Evolutionary conservation across 2,113 vertebrate genomes (phyloP).

Genomic region (Sterna hirundo): DNA sequence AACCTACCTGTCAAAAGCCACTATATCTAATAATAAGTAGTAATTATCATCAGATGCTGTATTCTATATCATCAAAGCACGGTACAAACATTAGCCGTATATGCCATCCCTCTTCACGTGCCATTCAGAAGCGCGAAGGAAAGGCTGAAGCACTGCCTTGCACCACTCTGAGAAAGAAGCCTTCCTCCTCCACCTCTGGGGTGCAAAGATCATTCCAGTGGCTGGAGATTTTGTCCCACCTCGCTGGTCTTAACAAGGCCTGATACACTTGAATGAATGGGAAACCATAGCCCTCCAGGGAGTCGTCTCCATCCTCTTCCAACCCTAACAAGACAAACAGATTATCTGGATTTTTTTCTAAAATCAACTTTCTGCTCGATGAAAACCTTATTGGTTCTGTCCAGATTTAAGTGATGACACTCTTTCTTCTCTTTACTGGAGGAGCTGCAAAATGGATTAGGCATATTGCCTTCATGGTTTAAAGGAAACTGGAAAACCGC

Average conservation of each 20-base stretch:
- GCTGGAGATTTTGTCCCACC: not conserved
- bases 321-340: not conserved
- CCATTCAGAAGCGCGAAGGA: not conserved
- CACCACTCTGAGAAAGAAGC: not conserved
- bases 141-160: not conserved
- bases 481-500: slow-evolving; percentile 17
- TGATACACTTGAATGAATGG: not conserved
- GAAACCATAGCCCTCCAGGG: not conserved
- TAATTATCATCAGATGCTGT: not conserved
- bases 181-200: not conserved
- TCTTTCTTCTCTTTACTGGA: slow-evolving; percentile 15
- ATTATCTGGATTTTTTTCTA: not conserved
- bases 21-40: not conserved
- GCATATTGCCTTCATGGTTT: slow-evolving; percentile 43
- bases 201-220: not conserved
- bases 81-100: not conserved
- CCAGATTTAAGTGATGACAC: slow-evolving; percentile 27
- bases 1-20: not conserved
- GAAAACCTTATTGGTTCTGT: slow-evolving; percentile 46
- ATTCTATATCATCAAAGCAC: not conserved
- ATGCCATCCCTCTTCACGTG: not conserved
- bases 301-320: not conserved
- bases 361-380: slow-evolving; percentile 42
- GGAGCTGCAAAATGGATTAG: slow-evolving; percentile 47
- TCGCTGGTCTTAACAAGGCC: not conserved